Percentiles rank a stretch among this genome's conserved stretches.
phyloP scores from a whole-genome alignment of 2,888 invertebrate genomes.

The Capitulum mitella region DNA sequence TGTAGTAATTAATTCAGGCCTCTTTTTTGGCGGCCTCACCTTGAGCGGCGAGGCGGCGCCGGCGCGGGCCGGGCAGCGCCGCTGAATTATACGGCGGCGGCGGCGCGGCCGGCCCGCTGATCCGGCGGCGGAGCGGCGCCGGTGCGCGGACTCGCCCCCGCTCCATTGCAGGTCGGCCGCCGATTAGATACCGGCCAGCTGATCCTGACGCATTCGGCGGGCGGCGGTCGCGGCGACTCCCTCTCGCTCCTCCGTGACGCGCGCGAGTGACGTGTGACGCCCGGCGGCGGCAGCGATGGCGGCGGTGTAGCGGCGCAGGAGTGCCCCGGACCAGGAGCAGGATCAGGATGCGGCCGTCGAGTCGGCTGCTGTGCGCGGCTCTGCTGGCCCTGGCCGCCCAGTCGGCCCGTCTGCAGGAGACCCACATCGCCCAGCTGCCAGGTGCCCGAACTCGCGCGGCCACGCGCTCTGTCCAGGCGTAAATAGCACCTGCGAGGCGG shows the following conservation, averaged over 20 bases:
- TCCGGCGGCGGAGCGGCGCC: background rate
- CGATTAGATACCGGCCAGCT: too few relatives aligned
- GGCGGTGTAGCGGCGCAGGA: background rate
- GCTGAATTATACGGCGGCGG: background rate
- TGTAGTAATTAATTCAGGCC: background rate
- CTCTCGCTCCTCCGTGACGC: background rate
- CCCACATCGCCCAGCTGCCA: too few relatives aligned
- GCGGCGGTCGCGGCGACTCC: background rate
- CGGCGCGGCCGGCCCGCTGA: background rate
- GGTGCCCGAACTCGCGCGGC: too few relatives aligned
- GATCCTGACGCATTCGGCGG: background rate
- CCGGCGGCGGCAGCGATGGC: background rate
- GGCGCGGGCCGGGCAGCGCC: background rate
- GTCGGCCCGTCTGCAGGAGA: too few relatives aligned
- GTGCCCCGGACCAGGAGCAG: background rate
- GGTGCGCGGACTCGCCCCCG: background rate
- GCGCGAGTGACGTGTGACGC: background rate
- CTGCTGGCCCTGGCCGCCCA: background rate
- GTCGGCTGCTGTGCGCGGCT: background rate
- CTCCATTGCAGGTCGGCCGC: background rate
- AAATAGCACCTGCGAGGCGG: too few relatives aligned
- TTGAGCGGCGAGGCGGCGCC: background rate
- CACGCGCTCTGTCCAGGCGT: too few relatives aligned
- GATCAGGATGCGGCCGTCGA: background rate
- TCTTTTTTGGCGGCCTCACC: constrained; percentile 5